These are phyloP conservation scores for Antechinus stuartii DNA, from an alignment of 2,113 vertebrate genomes.

Conservation along the genomic window DNA sequence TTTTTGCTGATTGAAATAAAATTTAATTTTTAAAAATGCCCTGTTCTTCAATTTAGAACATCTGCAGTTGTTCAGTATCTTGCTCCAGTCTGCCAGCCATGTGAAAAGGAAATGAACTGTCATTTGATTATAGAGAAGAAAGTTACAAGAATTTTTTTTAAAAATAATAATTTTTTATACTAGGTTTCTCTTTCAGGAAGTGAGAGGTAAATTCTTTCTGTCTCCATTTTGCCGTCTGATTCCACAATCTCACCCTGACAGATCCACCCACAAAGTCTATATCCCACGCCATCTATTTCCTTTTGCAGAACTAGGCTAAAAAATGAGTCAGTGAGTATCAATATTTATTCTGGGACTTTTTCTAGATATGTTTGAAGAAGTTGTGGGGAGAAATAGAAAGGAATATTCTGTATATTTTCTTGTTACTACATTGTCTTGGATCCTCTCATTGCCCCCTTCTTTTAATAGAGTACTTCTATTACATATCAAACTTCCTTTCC, in stretches of 20 bases:
- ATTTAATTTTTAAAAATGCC: too few relatives aligned
- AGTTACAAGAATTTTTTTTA: too few relatives aligned
- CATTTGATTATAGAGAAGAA: too few relatives aligned
- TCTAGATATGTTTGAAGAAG: background rate
- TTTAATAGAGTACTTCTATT: background rate
- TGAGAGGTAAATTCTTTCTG: background rate
- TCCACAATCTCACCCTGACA: background rate
- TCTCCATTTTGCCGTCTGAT: background rate
- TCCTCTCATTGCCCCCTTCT: too few relatives aligned
- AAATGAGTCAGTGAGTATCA: background rate
- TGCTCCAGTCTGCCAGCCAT: too few relatives aligned
- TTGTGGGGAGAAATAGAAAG: background rate
- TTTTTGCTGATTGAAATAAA: too few relatives aligned
- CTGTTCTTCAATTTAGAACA: too few relatives aligned
- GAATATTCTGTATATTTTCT: background rate
- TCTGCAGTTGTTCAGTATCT: too few relatives aligned
- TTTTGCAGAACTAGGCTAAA: background rate
- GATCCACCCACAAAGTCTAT: too few relatives aligned
- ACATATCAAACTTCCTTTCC: background rate
- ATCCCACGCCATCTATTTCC: too few relatives aligned
- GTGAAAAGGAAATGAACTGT: too few relatives aligned
- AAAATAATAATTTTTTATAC: background rate
- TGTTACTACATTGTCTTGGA: background rate
- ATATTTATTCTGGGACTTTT: background rate
- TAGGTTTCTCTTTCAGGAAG: background rate